Percentiles rank a stretch among this genome's conserved stretches.
Evolutionary conservation across 1,140 invertebrate species (phyloP).

Genomic region (Drosophila littoralis): DNA sequence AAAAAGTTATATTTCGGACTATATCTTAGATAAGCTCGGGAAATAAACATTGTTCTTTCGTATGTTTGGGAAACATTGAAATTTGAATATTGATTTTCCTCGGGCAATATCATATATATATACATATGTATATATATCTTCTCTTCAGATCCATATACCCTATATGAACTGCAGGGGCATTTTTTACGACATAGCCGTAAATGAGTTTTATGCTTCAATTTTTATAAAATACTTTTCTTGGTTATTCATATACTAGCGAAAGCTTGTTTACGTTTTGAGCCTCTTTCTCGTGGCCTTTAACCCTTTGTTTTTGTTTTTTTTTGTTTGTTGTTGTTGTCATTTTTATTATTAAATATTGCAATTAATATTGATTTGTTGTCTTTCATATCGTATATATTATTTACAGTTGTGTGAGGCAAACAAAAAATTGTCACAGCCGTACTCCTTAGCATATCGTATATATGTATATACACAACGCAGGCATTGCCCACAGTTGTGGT

Average conservation of each 20-base stretch:
- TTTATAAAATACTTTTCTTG: constrained; percentile 31
- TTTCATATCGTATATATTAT: constrained; percentile 35
- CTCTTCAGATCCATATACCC: no score
- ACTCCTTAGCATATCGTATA: constrained; percentile 49
- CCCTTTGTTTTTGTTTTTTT: constrained; percentile 21
- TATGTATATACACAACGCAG: background rate
- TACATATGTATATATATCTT: no score
- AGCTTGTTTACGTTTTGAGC: constrained; percentile 13
- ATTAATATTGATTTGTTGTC: constrained; percentile 17
- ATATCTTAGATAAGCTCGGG: no score
- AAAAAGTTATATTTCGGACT: no score
- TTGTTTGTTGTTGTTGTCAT: constrained; percentile 28
- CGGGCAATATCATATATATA: no score
- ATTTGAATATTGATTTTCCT: no score
- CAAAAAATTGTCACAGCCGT: constrained; percentile 73
- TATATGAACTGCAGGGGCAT: background rate
- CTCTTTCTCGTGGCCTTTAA: constrained; percentile 1
- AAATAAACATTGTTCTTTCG: no score
- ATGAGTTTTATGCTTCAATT: background rate
- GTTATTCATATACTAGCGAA: constrained; percentile 11
- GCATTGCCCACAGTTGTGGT: constrained; percentile 23
- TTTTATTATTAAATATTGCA: constrained; percentile 31
- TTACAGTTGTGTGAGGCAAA: constrained; percentile 71
- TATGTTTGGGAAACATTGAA: no score
- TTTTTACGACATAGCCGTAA: constrained; percentile 2